These are phyloP conservation scores for Polia nebulosa DNA, from an alignment of 2,888 invertebrate genomes.

Conservation along the genomic window DNA sequence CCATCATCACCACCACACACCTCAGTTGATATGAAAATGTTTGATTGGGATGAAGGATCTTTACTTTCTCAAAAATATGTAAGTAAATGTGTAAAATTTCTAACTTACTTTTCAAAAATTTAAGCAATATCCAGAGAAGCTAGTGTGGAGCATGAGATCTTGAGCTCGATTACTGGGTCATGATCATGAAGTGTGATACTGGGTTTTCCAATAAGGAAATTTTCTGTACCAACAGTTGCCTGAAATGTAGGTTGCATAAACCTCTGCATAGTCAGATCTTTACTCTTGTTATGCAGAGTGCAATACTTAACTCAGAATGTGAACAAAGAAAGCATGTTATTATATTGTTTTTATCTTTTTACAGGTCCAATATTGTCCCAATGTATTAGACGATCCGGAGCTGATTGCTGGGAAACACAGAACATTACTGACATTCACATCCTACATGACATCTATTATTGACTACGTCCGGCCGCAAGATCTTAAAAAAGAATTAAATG, in stretches of 20 bases:
- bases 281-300: background rate
- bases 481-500: constrained; percentile 98
- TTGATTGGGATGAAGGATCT: constrained; percentile 89
- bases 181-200: background rate
- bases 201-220: constrained; percentile 2
- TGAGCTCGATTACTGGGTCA: background rate
- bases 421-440: constrained; percentile 96
- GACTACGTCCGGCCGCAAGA: constrained; percentile 99
- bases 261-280: background rate
- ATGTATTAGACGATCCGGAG: constrained; percentile 98
- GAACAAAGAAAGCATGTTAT: too few relatives aligned
- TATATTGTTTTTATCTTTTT: too few relatives aligned
- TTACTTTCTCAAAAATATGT: constrained; percentile 86
- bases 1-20: constrained; percentile 87
- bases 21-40: constrained; percentile 85
- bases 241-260: background rate
- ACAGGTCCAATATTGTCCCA: constrained; percentile 94
- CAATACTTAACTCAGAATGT: background rate
- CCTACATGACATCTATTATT: constrained; percentile 98
- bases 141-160: background rate
- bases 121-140: background rate
- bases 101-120: background rate
- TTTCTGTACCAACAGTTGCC: background rate
- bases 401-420: constrained; percentile 97
- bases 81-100: too few relatives aligned